Base-by-base conservation (phyloP, 2,113 vertebrate species). In the Suncus etruscus region DNA sequence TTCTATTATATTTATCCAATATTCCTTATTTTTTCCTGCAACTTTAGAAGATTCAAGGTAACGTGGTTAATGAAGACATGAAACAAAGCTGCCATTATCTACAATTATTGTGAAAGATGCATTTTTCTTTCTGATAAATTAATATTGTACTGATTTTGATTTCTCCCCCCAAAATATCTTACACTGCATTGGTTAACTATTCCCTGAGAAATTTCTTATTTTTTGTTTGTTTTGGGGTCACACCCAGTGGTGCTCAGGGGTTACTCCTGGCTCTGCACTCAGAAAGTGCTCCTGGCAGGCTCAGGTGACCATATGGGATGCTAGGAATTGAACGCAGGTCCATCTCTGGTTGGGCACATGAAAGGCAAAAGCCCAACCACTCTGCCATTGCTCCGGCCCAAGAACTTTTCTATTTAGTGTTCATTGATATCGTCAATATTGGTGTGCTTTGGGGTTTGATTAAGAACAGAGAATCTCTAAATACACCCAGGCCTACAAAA, bases 51-150 rank as follows among this genome's bases (percentile, higher is more conserved):
- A 14, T 22, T 25, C 72, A 27, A 39, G 20, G 39, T 76, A 72
- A 80, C 20, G 22, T 1, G 3, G 3, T 3, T 9, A 24, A 0
- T 77, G 66, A 91, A 20, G 32, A 20, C 2, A 1, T 0, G 11
- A 15, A 12, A 0, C 39, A 31, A n/a, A 15, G n/a, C n/a, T 68
- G 6, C 32, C 51, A 22, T 45, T 90, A 48, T 63, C 68, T 81
- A 27, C 61, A 25, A 11, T 29, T 66, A 66, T 66, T 66, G 65
- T 61, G 58, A 61, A 6, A 61, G 58, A 22, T 18, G 22, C 18
- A 61, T 61, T 84, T 89, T 85, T 73, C n/a, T 73, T 81, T 86
- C 20, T 68, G 61, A 83, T 65, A 24, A 86, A 89, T 1, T 54
- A 3, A 68, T 4, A 61, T 89, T 85, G 61, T 83, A 24, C 12